These are phyloP conservation scores for Illadopsis cleaveri DNA, from an alignment of 2,113 vertebrate genomes.

Conservation along the genomic window DNA sequence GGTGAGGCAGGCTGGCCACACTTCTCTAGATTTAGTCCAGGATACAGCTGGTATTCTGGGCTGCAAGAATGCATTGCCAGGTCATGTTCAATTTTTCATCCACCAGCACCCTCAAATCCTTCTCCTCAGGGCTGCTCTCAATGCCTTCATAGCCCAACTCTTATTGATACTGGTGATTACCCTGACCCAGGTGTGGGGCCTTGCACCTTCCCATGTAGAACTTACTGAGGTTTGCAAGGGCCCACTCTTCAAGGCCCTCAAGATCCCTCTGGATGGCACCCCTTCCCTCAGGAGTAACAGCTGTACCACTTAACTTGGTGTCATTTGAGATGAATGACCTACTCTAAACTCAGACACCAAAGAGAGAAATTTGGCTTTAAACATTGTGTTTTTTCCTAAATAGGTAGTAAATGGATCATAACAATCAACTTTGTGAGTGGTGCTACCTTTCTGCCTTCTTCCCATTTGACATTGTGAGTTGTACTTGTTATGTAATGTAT, in stretches of 20 bases:
- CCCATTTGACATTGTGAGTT: neutral
- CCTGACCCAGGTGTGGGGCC: neutral
- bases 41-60: neutral
- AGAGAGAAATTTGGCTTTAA: neutral
- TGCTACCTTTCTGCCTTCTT: neutral
- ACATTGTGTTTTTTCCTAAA: neutral
- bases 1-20: accelerated
- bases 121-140: neutral
- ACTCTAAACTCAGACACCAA: neutral
- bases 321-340: neutral
- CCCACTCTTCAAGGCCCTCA: neutral
- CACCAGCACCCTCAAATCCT: neutral
- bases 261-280: neutral
- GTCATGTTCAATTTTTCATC: neutral
- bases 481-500: neutral
- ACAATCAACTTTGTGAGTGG: neutral
- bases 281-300: neutral
- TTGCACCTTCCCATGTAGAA: neutral
- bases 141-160: neutral
- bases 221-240: neutral
- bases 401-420: neutral
- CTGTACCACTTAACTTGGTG: neutral
- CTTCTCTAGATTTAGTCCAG: neutral
- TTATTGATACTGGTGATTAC: neutral
- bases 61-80: accelerated